Base-by-base conservation (phyloP, 2,113 vertebrate species). In the Naja naja region DNA sequence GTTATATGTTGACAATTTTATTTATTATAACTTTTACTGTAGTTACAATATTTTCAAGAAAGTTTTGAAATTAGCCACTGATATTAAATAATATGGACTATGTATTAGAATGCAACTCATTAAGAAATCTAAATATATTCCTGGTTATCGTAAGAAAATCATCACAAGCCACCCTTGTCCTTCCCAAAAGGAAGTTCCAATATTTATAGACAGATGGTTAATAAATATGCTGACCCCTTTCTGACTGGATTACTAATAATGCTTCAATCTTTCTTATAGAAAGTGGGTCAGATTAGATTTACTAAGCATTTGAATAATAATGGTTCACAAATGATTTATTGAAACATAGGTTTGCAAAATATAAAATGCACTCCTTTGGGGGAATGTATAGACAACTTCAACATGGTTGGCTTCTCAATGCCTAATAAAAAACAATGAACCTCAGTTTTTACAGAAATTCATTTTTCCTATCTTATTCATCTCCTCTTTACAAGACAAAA, bases 121-220 rank as follows among this genome's bases (percentile, higher is more conserved):
- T 27, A 95, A 90, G 4, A 45, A 49, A 88, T 52, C 8, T 90
- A 90, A 0, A 81, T 23, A 52, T 34, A 22, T 53, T 87, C 92
- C 94, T 88, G 56, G n/a, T 7, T 45, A 47, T 20, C 14, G 5
- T 53, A n/a, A 18, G 49, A 93, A 96, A 95, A 91, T 93, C 85
- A 94, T 91, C 89, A 49, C 85, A 92, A 96, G 43, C 95, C 74
- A 89, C 64, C 94, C 89, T 90, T 94, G 91, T 91, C 94, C 92
- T 34, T 64, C 74, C 74, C 3, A 95, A 85, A 96, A 94, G 94
- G 90, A 96, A 95, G 96, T 97, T 95, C 95, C 95, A 95, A 91
- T 90, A 97, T 97, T 96, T 95, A 93, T 96, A 94, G 96, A 96
- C 96, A 97, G 97, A 96, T 97, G 97, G 96, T 97, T 96, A 96